Base-by-base conservation (phyloP, 2,113 vertebrate species). In the Heterotis niloticus region DNA sequence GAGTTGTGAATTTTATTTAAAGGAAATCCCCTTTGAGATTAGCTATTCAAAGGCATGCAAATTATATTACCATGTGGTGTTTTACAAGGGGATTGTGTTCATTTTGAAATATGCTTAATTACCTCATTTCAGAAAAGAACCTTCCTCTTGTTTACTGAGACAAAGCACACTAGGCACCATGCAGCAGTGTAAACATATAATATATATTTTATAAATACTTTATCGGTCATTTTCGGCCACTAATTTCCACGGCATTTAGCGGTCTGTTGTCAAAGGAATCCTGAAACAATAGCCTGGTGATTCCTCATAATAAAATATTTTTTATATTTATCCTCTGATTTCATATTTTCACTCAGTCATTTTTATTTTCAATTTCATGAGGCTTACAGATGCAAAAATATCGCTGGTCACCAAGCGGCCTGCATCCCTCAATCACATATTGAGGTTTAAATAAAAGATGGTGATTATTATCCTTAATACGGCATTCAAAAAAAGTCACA, bases 31-130 rank as follows among this genome's bases (percentile, higher is more conserved):
- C 89, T 91, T 88, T 88, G 92, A 92, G 90, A 91, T 90, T 88
- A 90, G 87, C 82, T 90, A 93, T 92, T 93, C 92, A 93, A 93
- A 93, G 91, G 89, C 91, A 93, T 92, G 91, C 92, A 92, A 93
- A 93, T 93, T 90, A 92, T 90, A 89, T 90, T 60, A 86, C 88
- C 86, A 89, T 89, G 91, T 88, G 90, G 84, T 83, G 88, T 78
- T 87, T 89, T 89, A 91, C 87, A 90, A 87, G 89, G 87, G 89
- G 89, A 88, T 85, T 89, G 90, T 87, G 85, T 91, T 92, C 91
- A 85, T 92, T 91, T 91, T 89, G 88, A 87, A 91, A 88, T 87
- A 51, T 57, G 87, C 90, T 90, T 93, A 92, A 93, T 93, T 92
- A 91, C 90, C 90, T 91, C 88, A 88, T 90, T 92, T 92, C 90